Evolutionary conservation across 30 jellyfish, hydroid and myxozoan species (phyloP), one percentile per base, ranked within the genome.

Genomic region (Clytia hemisphaerica): DNA sequence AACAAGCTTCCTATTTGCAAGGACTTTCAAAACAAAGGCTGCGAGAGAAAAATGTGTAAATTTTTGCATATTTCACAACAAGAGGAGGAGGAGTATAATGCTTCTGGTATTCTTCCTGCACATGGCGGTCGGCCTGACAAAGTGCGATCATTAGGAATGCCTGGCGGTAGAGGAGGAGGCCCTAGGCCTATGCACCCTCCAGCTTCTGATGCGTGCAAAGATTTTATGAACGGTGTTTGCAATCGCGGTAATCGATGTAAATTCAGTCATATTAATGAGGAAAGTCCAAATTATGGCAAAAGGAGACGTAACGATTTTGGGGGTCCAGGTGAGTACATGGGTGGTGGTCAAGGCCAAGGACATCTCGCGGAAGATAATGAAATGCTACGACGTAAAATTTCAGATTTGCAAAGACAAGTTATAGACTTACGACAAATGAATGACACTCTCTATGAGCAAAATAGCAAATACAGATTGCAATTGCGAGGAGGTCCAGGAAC

Each of bases 341-440:
- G 61, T 1, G 45, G 45, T 32, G 83, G 80, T 42, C 92, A 86
- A 28, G 73, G 75, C 14, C 44, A 71, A 1, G 57, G 83, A 45
- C 68, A 68, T 35, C 79, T 76, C 27, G 60, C 46, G 36, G 94
- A 79, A 63, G 97, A 88, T 35, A 88, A 80, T 51, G 97, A 88
- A 58, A 80, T 88, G 93, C 75, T 88, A 5, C 92, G 97, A 24
- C 86, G 94, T 24, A 88, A 88, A 51, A 84, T 88, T 4, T 86
- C 97, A 16, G 97, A 88, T 70, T 67, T 88, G 29, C 97, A 88
- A 69, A 85, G 94, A 48, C 97, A 88, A 57, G 94, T 88, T 14
- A 83, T 92, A 32, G 97, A 88, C 76, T 49, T 88, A 77, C 79
- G 97, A 14, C 92, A 93, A 54, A 88, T 88, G 97, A 88, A 88